These are phyloP conservation scores for Rhinichthys klamathensis DNA, from an alignment of 2,113 vertebrate genomes.

Conservation along the genomic window DNA sequence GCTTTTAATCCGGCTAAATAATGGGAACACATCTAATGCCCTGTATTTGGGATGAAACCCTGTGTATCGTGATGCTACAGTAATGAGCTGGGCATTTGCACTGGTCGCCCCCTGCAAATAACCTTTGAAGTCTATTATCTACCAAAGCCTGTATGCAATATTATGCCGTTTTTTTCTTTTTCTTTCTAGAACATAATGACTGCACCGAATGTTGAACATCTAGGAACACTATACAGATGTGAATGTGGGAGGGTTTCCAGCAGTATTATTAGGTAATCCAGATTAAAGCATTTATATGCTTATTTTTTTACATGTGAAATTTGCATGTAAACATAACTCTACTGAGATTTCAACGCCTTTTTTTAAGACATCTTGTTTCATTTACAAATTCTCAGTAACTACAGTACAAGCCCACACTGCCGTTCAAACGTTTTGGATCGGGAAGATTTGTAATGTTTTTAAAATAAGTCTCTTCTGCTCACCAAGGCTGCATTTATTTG, in stretches of 20 bases:
- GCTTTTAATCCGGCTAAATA: constrained; percentile 69
- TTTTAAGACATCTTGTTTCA: too few species aligned
- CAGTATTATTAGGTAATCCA: too few species aligned
- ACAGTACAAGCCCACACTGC: too few species aligned
- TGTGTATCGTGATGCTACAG: constrained; percentile 13
- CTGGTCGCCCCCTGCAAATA: constrained; percentile 1
- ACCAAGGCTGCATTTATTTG: too few species aligned
- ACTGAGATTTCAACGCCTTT: too few species aligned
- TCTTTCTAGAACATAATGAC: not conserved
- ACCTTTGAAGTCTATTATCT: constrained; percentile 3
- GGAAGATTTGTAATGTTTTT: too few species aligned
- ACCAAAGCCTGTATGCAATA: not conserved
- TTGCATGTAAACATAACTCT: too few species aligned
- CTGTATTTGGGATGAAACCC: constrained; percentile 14
- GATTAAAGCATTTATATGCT: too few species aligned
- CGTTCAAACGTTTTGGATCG: too few species aligned
- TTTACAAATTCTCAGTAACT: too few species aligned
- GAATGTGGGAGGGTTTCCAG: not conserved
- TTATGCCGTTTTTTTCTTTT: not conserved
- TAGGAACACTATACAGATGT: not conserved
- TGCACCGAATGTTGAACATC: not conserved
- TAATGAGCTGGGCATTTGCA: constrained; percentile 20
- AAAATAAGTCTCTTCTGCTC: too few species aligned
- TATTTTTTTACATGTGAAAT: too few species aligned
- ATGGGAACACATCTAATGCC: constrained; percentile 67